Conservation (phyloP, 2,113 vertebrate species). For the Gymnorhina tibicen region DNA sequence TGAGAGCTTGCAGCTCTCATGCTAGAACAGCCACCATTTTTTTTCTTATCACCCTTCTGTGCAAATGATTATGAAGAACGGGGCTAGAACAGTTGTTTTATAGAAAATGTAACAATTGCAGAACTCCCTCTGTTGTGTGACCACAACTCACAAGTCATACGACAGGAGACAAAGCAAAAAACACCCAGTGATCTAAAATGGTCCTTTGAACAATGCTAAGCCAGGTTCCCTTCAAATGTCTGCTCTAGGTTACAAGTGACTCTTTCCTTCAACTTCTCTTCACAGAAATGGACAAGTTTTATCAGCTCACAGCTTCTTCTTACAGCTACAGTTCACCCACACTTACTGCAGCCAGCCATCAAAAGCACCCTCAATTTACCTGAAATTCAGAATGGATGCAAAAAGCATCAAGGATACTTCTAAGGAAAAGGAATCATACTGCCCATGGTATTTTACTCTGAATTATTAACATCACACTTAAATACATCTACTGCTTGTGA, state of each 20-base stretch:
- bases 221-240: neutral
- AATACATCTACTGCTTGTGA: neutral
- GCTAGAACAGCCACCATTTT: neutral
- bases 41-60: neutral
- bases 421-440: neutral
- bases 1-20: neutral
- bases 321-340: neutral
- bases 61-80: neutral
- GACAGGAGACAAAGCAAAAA: neutral
- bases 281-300: neutral
- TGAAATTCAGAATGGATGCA: neutral
- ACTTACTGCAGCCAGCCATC: neutral
- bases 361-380: neutral
- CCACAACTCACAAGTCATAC: accelerated
- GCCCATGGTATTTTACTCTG: neutral
- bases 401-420: neutral
- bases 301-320: neutral
- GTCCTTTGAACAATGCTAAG: neutral
- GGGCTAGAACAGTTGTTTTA: neutral
- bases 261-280: neutral
- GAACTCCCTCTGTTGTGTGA: neutral
- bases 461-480: neutral
- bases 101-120: neutral
- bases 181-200: neutral
- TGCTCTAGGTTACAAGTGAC: neutral